Evolutionary conservation across 2,888 invertebrate species (phyloP).

Genomic region (Spisula subtruncata): DNA sequence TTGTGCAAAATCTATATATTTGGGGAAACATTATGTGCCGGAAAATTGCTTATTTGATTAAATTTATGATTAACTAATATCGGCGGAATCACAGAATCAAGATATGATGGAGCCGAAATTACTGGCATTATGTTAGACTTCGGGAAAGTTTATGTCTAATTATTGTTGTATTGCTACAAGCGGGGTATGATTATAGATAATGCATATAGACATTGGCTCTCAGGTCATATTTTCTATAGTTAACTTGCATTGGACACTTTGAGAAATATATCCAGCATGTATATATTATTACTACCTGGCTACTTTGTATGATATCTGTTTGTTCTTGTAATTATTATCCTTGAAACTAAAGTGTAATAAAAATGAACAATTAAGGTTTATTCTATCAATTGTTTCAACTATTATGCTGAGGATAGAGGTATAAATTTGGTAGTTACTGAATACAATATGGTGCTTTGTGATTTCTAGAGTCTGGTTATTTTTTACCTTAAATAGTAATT

Average conservation of each 20-base stretch:
- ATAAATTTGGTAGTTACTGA: too few relatives aligned
- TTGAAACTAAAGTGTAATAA: too few relatives aligned
- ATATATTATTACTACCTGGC: constrained; percentile 6
- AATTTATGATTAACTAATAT: background rate
- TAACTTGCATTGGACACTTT: background rate
- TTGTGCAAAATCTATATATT: background rate
- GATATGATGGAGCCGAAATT: background rate
- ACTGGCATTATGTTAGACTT: background rate
- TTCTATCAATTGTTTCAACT: too few relatives aligned
- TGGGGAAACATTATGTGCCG: background rate
- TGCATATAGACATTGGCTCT: background rate
- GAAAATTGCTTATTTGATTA: background rate
- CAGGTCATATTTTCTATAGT: background rate
- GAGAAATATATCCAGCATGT: constrained; percentile 12
- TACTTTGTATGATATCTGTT: constrained; percentile 24
- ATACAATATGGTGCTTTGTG: too few relatives aligned
- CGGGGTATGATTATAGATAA: too few relatives aligned
- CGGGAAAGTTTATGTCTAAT: too few relatives aligned
- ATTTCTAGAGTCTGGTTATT: too few relatives aligned
- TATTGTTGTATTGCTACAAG: too few relatives aligned
- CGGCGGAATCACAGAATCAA: background rate
- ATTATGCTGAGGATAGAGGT: too few relatives aligned
- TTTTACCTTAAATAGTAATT: too few relatives aligned
- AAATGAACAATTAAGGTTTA: too few relatives aligned
- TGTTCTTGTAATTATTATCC: too few relatives aligned